Base-by-base conservation (phyloP, 1,140 invertebrate genomes). In the Cydia strobilella region DNA sequence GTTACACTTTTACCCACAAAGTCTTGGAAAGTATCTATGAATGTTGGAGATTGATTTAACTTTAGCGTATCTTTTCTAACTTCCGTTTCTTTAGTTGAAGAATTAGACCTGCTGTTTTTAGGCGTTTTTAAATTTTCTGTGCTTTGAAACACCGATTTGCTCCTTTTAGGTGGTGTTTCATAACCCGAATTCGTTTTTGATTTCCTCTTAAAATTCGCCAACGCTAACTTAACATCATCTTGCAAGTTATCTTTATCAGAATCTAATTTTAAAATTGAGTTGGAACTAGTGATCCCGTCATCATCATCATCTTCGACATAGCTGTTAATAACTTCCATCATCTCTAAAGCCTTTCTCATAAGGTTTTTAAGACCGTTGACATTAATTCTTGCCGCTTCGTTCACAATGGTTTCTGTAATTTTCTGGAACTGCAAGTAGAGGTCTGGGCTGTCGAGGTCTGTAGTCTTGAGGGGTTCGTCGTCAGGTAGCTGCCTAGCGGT, bases 381-480 rank as follows among this genome's bases (percentile, higher is more conserved):
- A 63, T 88, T 81, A 0, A 82, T 75, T 18, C 86, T 86, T 0
- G 76, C 78, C 0, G 89, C 83, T 3, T 85, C 82, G 0, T 72
- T 18, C 0, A 86, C 51, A 15, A 92, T 86, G 35, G 66, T 79
- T 2, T 85, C 80, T 76, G 90, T 83, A 6, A 92, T 45, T 0
- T 66, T 76, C 78, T 87, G 89, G 42, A 92, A 90, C 12, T 88
- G 79, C 15, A 76, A 9, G 59, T 87, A 86, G 0, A 86, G n/a
- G n/a, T 90, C 65, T 1, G 65, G 65, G 48, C 6, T 51, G 48
- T 31, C 25, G 0, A 66, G 63, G 2, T 27, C 42, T 2, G 15
- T 9, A 3, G 4, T 69, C 9, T 3, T 69, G 27, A 35, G 3
- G 35, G 35, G 12, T 25, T 35, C 5, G n/a, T 13, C 15, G 31